Percentiles rank a stretch among this genome's conserved stretches.
Evolutionary conservation across 2,888 invertebrate species (phyloP).

Genomic region (Smittia aterrima): DNA sequence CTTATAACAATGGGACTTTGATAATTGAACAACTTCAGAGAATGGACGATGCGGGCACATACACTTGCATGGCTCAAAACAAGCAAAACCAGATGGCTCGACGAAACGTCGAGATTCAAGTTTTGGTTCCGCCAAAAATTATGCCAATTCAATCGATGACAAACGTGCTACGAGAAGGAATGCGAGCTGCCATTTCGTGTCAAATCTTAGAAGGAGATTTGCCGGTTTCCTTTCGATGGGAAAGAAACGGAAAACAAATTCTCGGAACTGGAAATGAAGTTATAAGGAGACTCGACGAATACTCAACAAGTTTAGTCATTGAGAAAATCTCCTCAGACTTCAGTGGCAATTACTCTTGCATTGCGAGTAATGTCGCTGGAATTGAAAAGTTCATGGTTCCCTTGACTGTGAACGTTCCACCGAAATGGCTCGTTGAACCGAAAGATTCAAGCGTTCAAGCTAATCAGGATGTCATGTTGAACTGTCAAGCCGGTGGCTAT

Average conservation of each 20-base stretch:
- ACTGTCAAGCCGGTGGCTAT: conserved; percentile 90
- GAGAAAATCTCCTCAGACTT: conserved; percentile 81
- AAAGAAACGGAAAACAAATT: conserved; percentile 78
- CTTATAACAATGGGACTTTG: conserved; percentile 82
- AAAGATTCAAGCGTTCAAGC: conserved; percentile 78
- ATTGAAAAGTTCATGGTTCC: conserved; percentile 74
- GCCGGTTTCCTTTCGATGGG: conserved; percentile 89
- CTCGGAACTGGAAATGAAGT: conserved; percentile 63
- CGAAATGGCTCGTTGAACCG: conserved; percentile 85
- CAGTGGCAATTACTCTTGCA: conserved; percentile 89
- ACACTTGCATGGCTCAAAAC: conserved; percentile 86
- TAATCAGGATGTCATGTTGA: conserved; percentile 77
- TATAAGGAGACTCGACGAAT: conserved; percentile 71
- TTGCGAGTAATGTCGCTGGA: conserved; percentile 84
- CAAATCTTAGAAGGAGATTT: conserved; percentile 90
- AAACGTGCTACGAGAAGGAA: conserved; percentile 75
- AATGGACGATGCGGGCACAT: conserved; percentile 81
- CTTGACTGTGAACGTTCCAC: conserved; percentile 82
- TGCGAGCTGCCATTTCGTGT: conserved; percentile 86
- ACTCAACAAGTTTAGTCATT: conserved; percentile 80
- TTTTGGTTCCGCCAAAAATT: conserved; percentile 80
- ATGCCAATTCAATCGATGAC: conserved; percentile 80
- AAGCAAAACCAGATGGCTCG: conserved; percentile 77
- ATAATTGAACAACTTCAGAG: conserved; percentile 83
- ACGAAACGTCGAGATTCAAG: conserved; percentile 71